phyloP scores from a whole-genome alignment of 1,140 invertebrate species.

The Sitobion miscanthi region DNA sequence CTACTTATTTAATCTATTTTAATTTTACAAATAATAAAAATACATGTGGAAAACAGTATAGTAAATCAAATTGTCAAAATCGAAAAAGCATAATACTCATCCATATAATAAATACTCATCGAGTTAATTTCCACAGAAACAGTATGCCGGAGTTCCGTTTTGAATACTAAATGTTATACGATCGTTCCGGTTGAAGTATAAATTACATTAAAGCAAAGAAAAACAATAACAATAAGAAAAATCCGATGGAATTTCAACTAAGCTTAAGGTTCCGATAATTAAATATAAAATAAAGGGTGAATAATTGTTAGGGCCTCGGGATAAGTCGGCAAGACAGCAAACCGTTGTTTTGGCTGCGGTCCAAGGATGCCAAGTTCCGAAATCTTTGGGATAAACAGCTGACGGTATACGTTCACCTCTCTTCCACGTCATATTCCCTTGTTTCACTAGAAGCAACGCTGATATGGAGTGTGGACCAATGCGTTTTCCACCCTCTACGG shows the following conservation, averaged over 20 bases:
- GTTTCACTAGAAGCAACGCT: not conserved
- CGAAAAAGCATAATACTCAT: not conserved
- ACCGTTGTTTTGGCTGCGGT: conserved; percentile 22
- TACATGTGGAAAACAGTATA: not conserved
- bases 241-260: not conserved
- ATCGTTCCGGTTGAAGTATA: not conserved
- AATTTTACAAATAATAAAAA: not conserved
- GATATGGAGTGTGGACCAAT: not conserved
- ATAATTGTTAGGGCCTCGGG: not conserved
- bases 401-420: not conserved
- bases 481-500: not conserved
- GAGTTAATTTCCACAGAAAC: not conserved
- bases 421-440: not conserved
- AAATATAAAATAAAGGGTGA: conserved; percentile 43
- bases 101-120: not conserved
- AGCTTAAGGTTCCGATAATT: conserved; percentile 38
- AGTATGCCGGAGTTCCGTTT: not conserved
- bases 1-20: not conserved
- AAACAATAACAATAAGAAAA: not conserved
- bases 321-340: not conserved
- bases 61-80: not conserved
- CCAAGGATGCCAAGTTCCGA: not conserved
- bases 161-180: conserved; percentile 24
- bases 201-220: not conserved
- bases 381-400: conserved; percentile 16